phyloP scores from a whole-genome alignment of 2,113 vertebrate species.

The Onychorhynchus coronatus region DNA sequence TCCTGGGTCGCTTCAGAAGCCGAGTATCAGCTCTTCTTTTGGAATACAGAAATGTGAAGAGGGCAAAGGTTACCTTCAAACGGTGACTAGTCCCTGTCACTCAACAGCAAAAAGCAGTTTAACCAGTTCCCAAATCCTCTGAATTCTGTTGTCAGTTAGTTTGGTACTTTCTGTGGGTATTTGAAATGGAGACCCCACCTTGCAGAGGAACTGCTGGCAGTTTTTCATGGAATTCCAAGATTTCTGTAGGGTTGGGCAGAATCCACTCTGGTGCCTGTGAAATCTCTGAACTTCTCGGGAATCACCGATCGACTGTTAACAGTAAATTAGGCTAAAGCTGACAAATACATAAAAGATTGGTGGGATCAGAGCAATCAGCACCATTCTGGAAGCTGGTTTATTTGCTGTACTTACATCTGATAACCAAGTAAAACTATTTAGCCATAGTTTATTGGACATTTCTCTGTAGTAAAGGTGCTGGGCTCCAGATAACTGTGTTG shows the following conservation, averaged over 20 bases:
- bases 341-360: conserved; percentile 16
- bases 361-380: conserved; percentile 1
- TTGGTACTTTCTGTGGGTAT: not conserved
- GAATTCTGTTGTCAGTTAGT: not conserved
- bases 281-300: not conserved
- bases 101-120: not conserved
- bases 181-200: not conserved
- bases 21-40: not conserved
- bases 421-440: conserved; percentile 29
- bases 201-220: not conserved
- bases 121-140: not conserved
- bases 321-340: not conserved
- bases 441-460: conserved; percentile 43
- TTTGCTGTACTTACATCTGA: conserved; percentile 40
- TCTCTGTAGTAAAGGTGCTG: conserved; percentile 49
- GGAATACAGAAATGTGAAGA: not conserved
- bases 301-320: not conserved
- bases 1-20: not conserved
- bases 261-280: not conserved
- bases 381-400: conserved; percentile 30
- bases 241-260: not conserved
- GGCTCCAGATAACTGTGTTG: not conserved
- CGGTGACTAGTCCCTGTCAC: not conserved
- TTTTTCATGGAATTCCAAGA: not conserved
- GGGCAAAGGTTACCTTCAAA: not conserved